Evolutionary conservation across 1,140 invertebrate genomes (phyloP).

Genomic region (Drosophila chauvacae): DNA sequence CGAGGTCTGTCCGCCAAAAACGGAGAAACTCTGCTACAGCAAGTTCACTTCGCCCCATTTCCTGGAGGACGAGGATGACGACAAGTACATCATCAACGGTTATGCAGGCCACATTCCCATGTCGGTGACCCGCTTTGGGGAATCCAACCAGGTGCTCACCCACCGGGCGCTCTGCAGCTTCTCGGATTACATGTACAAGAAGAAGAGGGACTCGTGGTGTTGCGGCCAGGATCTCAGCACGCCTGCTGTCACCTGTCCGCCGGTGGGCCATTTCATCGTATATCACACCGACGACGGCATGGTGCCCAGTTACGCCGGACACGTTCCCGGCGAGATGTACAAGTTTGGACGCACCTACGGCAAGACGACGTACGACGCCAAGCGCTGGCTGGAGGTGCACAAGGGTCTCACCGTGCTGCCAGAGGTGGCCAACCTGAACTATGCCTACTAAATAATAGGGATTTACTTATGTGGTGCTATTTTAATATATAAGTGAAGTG

Average conservation of each 20-base stretch:
- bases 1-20: conserved; percentile 86
- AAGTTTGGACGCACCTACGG: conserved; percentile 90
- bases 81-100: conserved; percentile 88
- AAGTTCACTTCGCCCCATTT: conserved; percentile 88
- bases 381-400: conserved; percentile 86
- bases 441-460: conserved; percentile 43
- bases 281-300: conserved; percentile 89
- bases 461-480: background rate
- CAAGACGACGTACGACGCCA: conserved; percentile 88
- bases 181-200: conserved; percentile 88
- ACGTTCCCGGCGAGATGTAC: conserved; percentile 88
- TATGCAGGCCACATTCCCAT: conserved; percentile 89
- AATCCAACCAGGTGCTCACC: conserved; percentile 87
- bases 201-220: conserved; percentile 87
- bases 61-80: conserved; percentile 87
- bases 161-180: conserved; percentile 88
- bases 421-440: conserved; percentile 66
- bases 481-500: background rate
- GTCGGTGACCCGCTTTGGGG: conserved; percentile 87
- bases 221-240: conserved; percentile 85
- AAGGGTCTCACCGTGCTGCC: conserved; percentile 56
- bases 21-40: conserved; percentile 84
- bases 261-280: conserved; percentile 86
- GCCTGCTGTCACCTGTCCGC: conserved; percentile 77
- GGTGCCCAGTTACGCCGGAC: conserved; percentile 89